phyloP scores from a whole-genome alignment of 2,113 vertebrate genomes.

The Glareola pratincola region DNA sequence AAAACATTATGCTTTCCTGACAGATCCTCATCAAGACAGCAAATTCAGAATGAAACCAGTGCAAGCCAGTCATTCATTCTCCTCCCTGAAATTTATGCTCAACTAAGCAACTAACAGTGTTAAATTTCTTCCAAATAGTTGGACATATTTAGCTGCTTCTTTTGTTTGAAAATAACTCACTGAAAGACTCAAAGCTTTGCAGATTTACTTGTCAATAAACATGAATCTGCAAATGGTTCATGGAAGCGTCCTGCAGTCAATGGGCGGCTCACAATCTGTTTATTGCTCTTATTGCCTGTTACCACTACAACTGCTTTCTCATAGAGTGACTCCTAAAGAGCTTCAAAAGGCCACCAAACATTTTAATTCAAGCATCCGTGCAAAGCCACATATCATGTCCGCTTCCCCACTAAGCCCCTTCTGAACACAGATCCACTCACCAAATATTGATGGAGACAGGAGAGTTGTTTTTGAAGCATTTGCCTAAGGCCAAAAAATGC shows the following conservation, averaged over 20 bases:
- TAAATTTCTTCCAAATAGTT: conserved; percentile 43
- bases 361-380: background rate
- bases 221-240: conserved; percentile 40
- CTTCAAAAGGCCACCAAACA: background rate
- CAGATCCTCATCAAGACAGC: background rate
- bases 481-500: conserved; percentile 2
- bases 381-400: background rate
- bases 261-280: conserved; percentile 22
- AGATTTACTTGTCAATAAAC: conserved; percentile 62
- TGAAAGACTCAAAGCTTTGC: conserved; percentile 44
- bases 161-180: conserved; percentile 60
- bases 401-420: background rate
- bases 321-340: background rate
- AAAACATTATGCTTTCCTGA: background rate
- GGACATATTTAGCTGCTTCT: conserved; percentile 48
- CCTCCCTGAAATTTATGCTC: conserved; percentile 3
- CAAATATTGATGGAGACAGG: background rate
- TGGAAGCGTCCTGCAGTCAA: conserved; percentile 27
- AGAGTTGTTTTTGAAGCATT: background rate
- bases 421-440: background rate
- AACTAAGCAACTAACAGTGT: conserved; percentile 24
- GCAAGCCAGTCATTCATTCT: background rate
- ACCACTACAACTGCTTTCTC: conserved; percentile 5
- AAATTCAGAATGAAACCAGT: background rate
- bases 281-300: conserved; percentile 43